These are phyloP conservation scores for Quadroppia sp. DNA, from an alignment of 2,888 invertebrate species.

Conservation along the genomic window DNA sequence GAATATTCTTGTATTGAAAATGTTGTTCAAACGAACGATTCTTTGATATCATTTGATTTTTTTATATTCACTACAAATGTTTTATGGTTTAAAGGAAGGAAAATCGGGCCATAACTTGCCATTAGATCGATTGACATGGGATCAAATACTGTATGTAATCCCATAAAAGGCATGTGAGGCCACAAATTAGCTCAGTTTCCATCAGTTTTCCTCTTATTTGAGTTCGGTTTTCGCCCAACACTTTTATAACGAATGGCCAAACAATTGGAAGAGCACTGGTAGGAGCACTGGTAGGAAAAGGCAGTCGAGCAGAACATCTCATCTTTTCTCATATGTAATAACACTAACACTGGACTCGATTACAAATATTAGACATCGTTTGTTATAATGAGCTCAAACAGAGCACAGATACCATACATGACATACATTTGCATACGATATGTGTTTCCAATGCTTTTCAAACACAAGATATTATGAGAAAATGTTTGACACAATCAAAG, in stretches of 20 bases:
- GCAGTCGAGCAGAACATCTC: neutral
- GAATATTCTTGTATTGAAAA: neutral
- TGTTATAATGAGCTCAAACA: neutral
- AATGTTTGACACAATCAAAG: too few relatives aligned
- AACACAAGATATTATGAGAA: too few relatives aligned
- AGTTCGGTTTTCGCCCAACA: neutral
- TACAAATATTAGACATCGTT: constrained; percentile 5
- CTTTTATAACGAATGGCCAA: constrained; percentile 20
- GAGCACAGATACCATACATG: too few relatives aligned
- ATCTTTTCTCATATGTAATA: neutral
- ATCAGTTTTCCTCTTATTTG: constrained; percentile 5
- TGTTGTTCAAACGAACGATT: neutral
- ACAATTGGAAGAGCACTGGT: neutral
- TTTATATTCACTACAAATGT: neutral
- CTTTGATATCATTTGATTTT: neutral
- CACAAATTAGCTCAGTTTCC: constrained; percentile 32
- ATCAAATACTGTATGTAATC: constrained; percentile 28
- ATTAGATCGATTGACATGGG: constrained; percentile 30
- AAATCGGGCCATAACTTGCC: neutral
- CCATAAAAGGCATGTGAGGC: constrained; percentile 28
- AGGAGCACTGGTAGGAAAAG: neutral
- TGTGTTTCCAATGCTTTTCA: neutral
- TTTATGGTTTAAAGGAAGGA: neutral
- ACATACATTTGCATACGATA: neutral
- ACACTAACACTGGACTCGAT: neutral